phyloP scores from a whole-genome alignment of 2,113 vertebrate species.

The Butorides virescens region DNA sequence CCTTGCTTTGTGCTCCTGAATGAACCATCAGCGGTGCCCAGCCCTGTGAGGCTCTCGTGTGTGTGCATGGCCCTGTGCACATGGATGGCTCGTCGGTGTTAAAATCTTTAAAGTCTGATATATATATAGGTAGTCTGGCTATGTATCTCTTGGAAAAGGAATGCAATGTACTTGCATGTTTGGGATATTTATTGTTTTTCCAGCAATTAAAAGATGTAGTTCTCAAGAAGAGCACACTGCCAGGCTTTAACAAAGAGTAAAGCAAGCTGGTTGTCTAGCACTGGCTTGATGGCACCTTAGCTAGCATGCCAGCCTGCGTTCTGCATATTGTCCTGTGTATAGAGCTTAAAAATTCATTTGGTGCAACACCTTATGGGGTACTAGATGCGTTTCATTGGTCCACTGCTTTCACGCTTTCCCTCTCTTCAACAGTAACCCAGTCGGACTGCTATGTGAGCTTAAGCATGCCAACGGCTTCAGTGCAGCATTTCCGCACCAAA shows the following conservation, averaged over 20 bases:
- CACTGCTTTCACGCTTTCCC: not conserved
- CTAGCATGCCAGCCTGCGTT: not conserved
- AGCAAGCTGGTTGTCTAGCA: not conserved
- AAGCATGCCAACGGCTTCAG: conserved; percentile 77
- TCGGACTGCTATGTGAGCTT: conserved; percentile 79
- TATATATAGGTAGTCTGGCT: not conserved
- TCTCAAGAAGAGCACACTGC: not conserved
- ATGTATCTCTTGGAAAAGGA: not conserved
- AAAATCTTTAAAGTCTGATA: not conserved
- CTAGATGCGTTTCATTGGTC: not conserved
- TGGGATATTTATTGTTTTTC: not conserved
- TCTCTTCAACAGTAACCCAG: conserved; percentile 56
- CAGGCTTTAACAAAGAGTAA: not conserved
- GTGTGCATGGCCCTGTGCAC: fast-evolving
- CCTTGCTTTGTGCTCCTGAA: not conserved
- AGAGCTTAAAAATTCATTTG: not conserved
- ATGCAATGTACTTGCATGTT: not conserved
- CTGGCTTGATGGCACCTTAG: not conserved
- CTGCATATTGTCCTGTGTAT: not conserved
- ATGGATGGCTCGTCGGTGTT: not conserved
- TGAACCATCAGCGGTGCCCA: not conserved
- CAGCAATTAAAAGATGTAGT: not conserved
- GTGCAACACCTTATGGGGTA: not conserved
- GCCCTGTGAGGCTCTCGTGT: fast-evolving
- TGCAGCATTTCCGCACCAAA: conserved; percentile 66